Evolutionary conservation across 2,113 vertebrate genomes (phyloP).

Genomic region (Camelus dromedarius): DNA sequence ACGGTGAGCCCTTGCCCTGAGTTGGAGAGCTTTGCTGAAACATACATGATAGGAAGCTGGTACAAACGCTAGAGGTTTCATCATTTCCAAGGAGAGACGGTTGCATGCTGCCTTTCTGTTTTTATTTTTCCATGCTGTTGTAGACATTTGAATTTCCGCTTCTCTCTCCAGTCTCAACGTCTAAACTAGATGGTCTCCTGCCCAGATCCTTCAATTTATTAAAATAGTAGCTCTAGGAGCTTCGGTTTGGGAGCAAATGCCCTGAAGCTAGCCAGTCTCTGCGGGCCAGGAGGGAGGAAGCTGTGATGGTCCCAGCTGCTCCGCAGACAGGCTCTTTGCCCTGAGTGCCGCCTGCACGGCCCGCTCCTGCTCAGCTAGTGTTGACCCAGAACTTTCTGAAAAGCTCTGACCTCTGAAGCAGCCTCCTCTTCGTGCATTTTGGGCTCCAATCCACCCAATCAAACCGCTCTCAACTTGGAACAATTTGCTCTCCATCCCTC

Average conservation of each 20-base stretch:
- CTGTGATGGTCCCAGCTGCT: background rate
- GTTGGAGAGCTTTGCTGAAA: background rate
- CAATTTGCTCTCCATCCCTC: background rate
- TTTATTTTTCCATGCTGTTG: background rate
- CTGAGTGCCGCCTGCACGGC: too few relatives aligned
- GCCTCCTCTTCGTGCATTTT: background rate
- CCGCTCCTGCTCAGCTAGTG: too few relatives aligned
- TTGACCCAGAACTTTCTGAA: background rate
- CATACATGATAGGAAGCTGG: background rate
- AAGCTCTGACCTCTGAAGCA: background rate
- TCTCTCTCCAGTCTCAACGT: background rate
- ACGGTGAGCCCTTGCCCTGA: background rate
- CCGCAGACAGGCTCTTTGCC: background rate
- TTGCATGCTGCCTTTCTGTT: background rate
- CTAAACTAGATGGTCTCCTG: background rate
- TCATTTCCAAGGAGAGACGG: background rate
- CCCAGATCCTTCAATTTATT: background rate
- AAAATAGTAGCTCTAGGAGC: background rate
- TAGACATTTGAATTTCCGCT: background rate
- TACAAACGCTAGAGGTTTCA: background rate
- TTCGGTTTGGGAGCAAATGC: background rate
- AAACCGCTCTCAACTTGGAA: background rate
- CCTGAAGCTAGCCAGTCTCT: background rate
- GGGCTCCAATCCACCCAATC: background rate
- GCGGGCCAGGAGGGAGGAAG: background rate